Conservation (phyloP, 2,888 invertebrate species). For the Tetranychus truncatus region DNA sequence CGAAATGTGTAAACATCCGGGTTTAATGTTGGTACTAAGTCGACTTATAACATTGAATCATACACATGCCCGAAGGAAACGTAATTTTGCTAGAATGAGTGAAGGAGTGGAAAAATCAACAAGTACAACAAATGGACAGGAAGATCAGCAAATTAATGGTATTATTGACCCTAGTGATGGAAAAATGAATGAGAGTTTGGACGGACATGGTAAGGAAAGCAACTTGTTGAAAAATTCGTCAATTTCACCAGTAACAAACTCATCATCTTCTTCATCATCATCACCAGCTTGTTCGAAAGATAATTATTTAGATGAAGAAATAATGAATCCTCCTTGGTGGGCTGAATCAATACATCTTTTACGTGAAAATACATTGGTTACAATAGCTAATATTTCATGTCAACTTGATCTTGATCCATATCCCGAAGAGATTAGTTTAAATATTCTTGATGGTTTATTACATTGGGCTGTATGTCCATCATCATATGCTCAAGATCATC, state of each 20-base stretch:
- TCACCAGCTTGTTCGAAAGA: background rate
- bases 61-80: constrained; percentile 48
- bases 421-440: constrained; percentile 77
- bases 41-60: constrained; percentile 76
- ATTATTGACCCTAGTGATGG: no score
- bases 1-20: constrained; percentile 67
- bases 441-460: constrained; percentile 79
- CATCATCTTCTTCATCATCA: background rate
- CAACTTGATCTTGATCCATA: constrained; percentile 73
- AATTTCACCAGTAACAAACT: constrained; percentile 27
- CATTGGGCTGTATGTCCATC: constrained; percentile 96
- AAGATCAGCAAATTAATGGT: constrained; percentile 36
- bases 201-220: no score
- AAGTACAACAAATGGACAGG: constrained; percentile 2
- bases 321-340: constrained; percentile 39
- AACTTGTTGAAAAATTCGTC: background rate
- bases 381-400: constrained; percentile 83
- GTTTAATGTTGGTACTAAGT: constrained; percentile 72
- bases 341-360: constrained; percentile 83
- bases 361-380: constrained; percentile 86
- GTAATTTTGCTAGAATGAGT: background rate
- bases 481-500: constrained; percentile 83
- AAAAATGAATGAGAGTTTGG: no score
- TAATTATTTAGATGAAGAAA: background rate
- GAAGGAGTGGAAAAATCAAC: background rate